Base-by-base conservation (phyloP, 2,888 invertebrate species). In the Folsomia candida region DNA sequence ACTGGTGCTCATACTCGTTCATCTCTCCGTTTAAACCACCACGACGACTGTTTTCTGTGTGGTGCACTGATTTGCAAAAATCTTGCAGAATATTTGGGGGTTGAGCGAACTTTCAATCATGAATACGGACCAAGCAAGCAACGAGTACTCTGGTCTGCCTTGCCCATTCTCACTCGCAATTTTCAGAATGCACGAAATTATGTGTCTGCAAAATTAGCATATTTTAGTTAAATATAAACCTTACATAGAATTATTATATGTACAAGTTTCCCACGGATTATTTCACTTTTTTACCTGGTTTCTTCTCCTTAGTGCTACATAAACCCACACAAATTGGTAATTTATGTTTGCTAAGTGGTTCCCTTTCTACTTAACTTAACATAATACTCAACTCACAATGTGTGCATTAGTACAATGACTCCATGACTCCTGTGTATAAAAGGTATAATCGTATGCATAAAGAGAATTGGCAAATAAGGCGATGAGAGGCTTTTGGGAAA, bases 41-140 rank as follows among this genome's bases (percentile, higher is more conserved):
- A 54, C 54, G 54, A 20, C 22, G 54, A 54, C 54, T 54, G 22
- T 11, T 47, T 47, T 47, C n/a, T n/a, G n/a, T n/a, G n/a, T n/a
- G n/a, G n/a, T 54, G 54, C 6, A 54, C 54, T 54, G 22, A 54
- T 54, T 54, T 54, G 54, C 54, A 18, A 18, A 54, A 54, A 54
- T 20, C 14, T 54, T 54, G 54, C 54, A 37, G 37, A 37, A 37
- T 54, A n/a, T n/a, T n/a, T 54, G 18, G 54, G 22, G 6, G 18
- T 54, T 54, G 18, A 54, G 4, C 54, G 22, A 54, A 54, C 54
- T 54, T 54, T 54, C 54, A 22, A 54, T 54, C 54, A 54, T 54
- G 54, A 54, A 54, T 54, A 47, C 18, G 9, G 47, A 9, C 47
- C 47, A 11, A 47, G 47, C 9, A 47, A 47, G n/a, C n/a, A n/a